Evolutionary conservation across 2,113 vertebrate genomes (phyloP).

Genomic region (Circaetus cinerascens): DNA sequence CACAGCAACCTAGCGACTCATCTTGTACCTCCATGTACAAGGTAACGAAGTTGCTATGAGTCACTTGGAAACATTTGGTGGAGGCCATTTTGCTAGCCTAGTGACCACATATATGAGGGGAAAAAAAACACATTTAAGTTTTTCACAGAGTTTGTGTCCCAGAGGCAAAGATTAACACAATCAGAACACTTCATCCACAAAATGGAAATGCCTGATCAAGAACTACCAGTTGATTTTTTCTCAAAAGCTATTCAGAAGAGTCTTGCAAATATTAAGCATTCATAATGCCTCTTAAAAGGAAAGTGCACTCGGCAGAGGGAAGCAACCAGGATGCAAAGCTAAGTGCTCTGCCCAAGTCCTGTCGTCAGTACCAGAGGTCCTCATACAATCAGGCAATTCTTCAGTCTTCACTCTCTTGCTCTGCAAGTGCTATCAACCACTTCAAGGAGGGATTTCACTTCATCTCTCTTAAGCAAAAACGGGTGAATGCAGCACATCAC

Average conservation of each 20-base stretch:
- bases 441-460: neutral
- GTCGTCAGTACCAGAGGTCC: neutral
- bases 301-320: neutral
- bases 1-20: neutral
- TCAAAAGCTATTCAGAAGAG: neutral
- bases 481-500: neutral
- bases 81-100: neutral
- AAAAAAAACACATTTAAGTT: neutral
- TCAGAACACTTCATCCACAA: neutral
- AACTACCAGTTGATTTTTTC: neutral
- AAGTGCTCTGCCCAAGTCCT: neutral
- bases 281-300: neutral
- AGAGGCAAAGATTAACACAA: neutral
- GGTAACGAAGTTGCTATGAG: neutral
- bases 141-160: neutral
- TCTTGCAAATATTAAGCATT: neutral
- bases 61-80: neutral
- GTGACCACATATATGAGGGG: neutral
- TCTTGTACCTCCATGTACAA: neutral
- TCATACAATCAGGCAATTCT: neutral
- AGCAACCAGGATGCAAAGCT: neutral
- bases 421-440: neutral
- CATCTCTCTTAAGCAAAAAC: neutral
- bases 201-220: neutral
- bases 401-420: neutral